A percentile compares a stretch with the other conserved stretches of the same genome.
Conservation (phyloP, 35 echinoderm and acorn worm species). For the Ophioderma brevispina region DNA sequence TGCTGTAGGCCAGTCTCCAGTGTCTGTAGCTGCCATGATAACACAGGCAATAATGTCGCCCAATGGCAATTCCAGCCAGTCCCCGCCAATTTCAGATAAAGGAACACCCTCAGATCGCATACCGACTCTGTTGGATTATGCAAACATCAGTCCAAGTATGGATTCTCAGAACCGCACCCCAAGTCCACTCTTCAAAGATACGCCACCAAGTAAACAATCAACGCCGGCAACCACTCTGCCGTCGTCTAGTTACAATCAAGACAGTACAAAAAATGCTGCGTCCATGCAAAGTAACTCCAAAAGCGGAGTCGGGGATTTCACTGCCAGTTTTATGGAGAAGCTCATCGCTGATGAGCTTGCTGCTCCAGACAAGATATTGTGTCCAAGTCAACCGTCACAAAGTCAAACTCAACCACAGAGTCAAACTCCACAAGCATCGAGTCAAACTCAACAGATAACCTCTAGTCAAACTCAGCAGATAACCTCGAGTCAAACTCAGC, state of each 20-base stretch:
- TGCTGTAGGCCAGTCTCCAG: not conserved
- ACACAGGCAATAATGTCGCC: not conserved
- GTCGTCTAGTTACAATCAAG: not conserved
- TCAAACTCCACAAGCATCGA: not conserved
- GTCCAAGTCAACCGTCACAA: not conserved
- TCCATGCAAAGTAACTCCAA: not conserved
- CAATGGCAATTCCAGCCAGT: not conserved
- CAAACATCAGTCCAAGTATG: not conserved
- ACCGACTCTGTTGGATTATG: slow-evolving; percentile 19
- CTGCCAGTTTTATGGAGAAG: slow-evolving; percentile 19
- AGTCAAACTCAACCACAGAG: not conserved
- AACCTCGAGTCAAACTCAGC: too few species aligned
- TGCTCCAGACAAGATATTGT: not conserved
- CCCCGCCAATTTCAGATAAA: not conserved
- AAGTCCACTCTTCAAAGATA: not conserved
- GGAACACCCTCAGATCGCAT: not conserved
- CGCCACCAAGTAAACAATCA: not conserved
- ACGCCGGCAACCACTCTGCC: not conserved
- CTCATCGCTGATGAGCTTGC: slow-evolving; percentile 21
- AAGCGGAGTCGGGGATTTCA: slow-evolving; percentile 4
- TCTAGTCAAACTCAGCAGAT: not conserved
- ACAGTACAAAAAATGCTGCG: not conserved
- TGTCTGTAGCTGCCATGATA: not conserved
- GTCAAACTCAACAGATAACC: too few species aligned
- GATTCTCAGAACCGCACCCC: not conserved